phyloP scores from a whole-genome alignment of 1,140 invertebrate species.

The Drosophila nebulosa region DNA sequence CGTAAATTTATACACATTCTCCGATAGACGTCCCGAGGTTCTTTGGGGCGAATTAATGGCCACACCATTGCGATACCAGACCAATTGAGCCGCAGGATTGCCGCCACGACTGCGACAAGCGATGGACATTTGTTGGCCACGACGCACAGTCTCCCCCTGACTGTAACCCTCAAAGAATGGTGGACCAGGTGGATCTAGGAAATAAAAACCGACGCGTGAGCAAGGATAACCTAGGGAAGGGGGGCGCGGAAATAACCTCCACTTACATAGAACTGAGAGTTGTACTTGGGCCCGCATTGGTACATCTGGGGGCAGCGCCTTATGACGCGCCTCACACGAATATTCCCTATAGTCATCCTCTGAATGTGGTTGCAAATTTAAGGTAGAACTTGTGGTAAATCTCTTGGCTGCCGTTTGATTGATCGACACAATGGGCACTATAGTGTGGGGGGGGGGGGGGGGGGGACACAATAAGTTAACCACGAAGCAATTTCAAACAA shows the following conservation, averaged over 20 bases:
- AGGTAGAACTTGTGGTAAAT: conserved; percentile 82
- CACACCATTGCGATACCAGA: conserved; percentile 96
- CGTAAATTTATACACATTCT: conserved; percentile 92
- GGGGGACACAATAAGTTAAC: too few species aligned
- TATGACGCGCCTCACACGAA: conserved; percentile 93
- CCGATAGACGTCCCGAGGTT: conserved; percentile 89
- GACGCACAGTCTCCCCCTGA: conserved; percentile 91
- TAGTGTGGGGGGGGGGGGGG: too few species aligned
- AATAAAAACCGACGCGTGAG: background rate
- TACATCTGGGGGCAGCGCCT: conserved; percentile 88
- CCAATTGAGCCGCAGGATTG: conserved; percentile 95
- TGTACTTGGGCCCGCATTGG: conserved; percentile 90
- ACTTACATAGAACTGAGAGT: conserved; percentile 95
- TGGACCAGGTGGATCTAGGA: conserved; percentile 92
- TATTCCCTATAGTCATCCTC: conserved; percentile 94
- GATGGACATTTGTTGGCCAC: conserved; percentile 93
- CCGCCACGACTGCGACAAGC: conserved; percentile 96
- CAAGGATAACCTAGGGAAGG: too few species aligned
- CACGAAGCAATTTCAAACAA: too few species aligned
- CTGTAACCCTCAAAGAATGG: conserved; percentile 97
- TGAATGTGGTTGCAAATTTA: conserved; percentile 88
- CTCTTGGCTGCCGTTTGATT: conserved; percentile 81
- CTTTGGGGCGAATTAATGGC: conserved; percentile 81
- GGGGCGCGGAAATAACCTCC: too few species aligned
- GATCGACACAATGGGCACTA: conserved; percentile 83